Percentiles rank a stretch among this genome's conserved stretches.
Conservation (phyloP, 2,888 invertebrate genomes). For the Pyrochroa serraticornis region DNA sequence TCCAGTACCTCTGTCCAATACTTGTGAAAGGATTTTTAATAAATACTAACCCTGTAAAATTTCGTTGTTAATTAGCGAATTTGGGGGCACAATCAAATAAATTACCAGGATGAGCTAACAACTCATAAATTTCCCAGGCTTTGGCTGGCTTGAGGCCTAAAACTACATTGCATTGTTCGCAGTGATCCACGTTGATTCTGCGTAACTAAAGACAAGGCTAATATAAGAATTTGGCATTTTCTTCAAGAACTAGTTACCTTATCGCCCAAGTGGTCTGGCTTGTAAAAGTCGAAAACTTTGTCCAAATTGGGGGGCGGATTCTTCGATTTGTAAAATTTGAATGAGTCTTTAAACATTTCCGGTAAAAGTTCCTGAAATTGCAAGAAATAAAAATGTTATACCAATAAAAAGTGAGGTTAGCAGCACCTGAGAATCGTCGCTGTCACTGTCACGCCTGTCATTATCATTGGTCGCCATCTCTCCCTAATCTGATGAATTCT, state of each 20-base stretch:
- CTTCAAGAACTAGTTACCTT: slow-evolving; percentile 8
- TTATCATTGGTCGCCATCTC: not conserved
- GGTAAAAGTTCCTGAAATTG: not conserved
- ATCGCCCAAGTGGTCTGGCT: slow-evolving; percentile 30
- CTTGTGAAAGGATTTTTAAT: slow-evolving; percentile 84
- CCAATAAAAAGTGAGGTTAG: slow-evolving; percentile 10
- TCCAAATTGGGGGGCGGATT: slow-evolving; percentile 67
- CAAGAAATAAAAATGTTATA: not conserved
- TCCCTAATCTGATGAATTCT: no score
- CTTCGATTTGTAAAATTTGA: slow-evolving; percentile 82
- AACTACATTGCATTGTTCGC: slow-evolving; percentile 26
- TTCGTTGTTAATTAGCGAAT: slow-evolving; percentile 4
- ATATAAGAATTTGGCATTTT: slow-evolving; percentile 2
- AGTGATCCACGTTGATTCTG: slow-evolving; percentile 33
- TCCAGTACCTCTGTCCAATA: slow-evolving; percentile 83
- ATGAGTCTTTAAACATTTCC: slow-evolving; percentile 70
- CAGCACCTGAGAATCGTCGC: not conserved
- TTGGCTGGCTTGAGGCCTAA: slow-evolving; percentile 59
- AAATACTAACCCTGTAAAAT: slow-evolving; percentile 70
- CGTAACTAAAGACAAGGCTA: slow-evolving; percentile 50
- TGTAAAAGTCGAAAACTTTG: slow-evolving; percentile 67
- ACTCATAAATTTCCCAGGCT: slow-evolving; percentile 69
- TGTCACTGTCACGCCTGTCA: not conserved
- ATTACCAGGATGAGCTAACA: slow-evolving; percentile 66
- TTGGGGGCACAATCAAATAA: not conserved